These are phyloP conservation scores for Mactromeris polynyma DNA, from an alignment of 2,888 invertebrate species.

Conservation along the genomic window DNA sequence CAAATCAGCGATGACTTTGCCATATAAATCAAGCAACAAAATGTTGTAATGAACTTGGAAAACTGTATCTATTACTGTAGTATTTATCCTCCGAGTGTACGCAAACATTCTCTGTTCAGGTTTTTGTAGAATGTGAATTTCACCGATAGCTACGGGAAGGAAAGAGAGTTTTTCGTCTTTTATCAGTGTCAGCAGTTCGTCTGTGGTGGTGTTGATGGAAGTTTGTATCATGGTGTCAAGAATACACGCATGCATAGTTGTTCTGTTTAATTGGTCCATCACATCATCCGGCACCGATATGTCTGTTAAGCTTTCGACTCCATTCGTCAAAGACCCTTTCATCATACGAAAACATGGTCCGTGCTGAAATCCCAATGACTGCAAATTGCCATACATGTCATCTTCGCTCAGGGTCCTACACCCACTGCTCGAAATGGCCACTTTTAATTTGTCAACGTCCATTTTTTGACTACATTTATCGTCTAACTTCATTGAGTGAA, in stretches of 20 bases:
- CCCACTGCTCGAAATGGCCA: neutral
- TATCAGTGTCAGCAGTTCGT: neutral
- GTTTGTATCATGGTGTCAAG: constrained; percentile 35
- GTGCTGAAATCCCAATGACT: constrained; percentile 1
- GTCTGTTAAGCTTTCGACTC: constrained; percentile 2
- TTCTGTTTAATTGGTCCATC: neutral
- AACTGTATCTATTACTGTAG: constrained; percentile 29
- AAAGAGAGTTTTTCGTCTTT: constrained; percentile 27
- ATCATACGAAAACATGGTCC: constrained; percentile 12
- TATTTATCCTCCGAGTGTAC: constrained; percentile 21
- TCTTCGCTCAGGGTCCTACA: neutral
- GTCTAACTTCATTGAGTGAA: neutral
- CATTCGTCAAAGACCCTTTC: constrained; percentile 20
- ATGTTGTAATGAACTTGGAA: constrained; percentile 31
- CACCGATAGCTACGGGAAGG: constrained; percentile 26
- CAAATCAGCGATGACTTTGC: constrained; percentile 30
- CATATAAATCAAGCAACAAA: constrained; percentile 4
- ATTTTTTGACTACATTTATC: neutral
- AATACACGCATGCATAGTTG: constrained; percentile 36
- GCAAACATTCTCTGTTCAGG: constrained; percentile 28
- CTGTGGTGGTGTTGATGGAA: constrained; percentile 7
- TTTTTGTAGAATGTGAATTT: constrained; percentile 2
- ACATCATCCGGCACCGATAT: neutral
- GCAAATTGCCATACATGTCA: constrained; percentile 2
- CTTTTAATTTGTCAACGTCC: neutral